A percentile compares a stretch with the other conserved stretches of the same genome.
Evolutionary conservation across 2,888 invertebrate genomes (phyloP).

Genomic region (Seira ritae): DNA sequence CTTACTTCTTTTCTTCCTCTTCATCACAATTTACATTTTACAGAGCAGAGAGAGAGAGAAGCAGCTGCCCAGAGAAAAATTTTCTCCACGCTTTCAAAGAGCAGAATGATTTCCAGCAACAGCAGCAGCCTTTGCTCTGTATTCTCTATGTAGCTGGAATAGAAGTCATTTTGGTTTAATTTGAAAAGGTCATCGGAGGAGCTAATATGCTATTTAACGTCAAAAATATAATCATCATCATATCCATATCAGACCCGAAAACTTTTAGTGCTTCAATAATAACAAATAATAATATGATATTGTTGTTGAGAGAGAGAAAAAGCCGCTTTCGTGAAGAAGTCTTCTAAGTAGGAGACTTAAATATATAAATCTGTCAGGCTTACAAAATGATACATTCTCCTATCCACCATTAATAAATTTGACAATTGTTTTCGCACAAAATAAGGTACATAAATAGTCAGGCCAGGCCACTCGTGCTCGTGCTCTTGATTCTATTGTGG

Average conservation of each 20-base stretch:
- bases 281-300: no score
- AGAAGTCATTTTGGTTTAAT: constrained; percentile 10
- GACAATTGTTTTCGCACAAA: neutral
- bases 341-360: neutral
- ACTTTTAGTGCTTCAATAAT: no score
- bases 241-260: neutral
- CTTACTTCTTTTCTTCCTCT: constrained; percentile 23
- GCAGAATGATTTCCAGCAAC: no score
- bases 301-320: neutral
- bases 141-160: no score
- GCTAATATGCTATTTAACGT: constrained; percentile 44
- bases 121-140: constrained; percentile 27
- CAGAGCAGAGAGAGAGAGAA: neutral
- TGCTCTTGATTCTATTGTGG: no score
- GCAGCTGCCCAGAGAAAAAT: neutral
- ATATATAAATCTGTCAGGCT: neutral
- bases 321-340: neutral
- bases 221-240: neutral
- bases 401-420: no score
- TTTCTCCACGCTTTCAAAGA: neutral
- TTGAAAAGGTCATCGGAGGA: constrained; percentile 33
- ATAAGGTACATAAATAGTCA: no score
- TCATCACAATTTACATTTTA: neutral
- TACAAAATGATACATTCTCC: neutral
- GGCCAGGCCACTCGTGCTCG: no score